phyloP scores from a whole-genome alignment of 2,888 invertebrate species.

The Eucera pruinosa region DNA sequence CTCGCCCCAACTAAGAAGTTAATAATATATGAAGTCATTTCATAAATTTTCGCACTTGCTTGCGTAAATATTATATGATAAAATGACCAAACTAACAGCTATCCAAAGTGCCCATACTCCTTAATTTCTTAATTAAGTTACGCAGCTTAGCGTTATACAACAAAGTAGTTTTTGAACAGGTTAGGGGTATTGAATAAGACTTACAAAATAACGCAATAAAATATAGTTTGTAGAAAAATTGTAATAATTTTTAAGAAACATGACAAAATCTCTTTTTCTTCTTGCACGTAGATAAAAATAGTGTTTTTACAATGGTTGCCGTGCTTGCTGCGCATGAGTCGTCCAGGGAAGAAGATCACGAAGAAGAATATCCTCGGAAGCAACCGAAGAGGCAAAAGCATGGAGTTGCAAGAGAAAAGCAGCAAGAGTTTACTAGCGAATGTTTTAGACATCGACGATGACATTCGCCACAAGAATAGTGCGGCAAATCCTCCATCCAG shows the following conservation, averaged over 20 bases:
- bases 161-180: no score
- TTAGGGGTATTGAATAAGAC: no score
- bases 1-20: no score
- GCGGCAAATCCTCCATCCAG: conserved; percentile 75
- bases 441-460: conserved; percentile 97
- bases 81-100: no score
- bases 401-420: conserved; percentile 96
- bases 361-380: conserved; percentile 95
- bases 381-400: conserved; percentile 94
- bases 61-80: no score
- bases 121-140: no score
- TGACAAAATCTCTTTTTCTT: not conserved
- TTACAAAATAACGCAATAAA: no score
- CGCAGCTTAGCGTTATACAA: no score
- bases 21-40: no score
- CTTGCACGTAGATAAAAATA: conserved; percentile 93
- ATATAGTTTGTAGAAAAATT: no score
- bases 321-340: conserved; percentile 97
- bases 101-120: no score
- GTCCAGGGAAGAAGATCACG: conserved; percentile 97
- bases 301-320: conserved; percentile 99
- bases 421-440: conserved; percentile 97
- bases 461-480: conserved; percentile 92
- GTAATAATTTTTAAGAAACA: not conserved
- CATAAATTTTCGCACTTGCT: no score